Evolutionary conservation across 2,113 vertebrate species (phyloP).

Genomic region (Podilymbus podiceps): DNA sequence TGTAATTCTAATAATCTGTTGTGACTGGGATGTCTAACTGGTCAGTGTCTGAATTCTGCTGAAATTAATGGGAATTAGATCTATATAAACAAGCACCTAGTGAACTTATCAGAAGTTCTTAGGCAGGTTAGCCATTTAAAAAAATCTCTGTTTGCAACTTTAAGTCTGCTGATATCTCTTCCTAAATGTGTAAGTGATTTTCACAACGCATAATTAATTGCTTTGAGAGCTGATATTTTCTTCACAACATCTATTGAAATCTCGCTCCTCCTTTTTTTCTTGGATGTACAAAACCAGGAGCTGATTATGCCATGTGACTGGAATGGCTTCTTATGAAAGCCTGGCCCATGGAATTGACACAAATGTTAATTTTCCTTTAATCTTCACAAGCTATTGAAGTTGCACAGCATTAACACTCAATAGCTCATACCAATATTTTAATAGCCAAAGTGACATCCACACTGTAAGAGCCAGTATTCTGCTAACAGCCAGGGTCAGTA

Average conservation of each 20-base stretch:
- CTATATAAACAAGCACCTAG: not conserved
- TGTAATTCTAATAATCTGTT: not conserved
- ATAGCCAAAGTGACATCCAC: not conserved
- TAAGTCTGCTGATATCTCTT: not conserved
- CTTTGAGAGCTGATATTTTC: not conserved
- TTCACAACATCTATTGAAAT: not conserved
- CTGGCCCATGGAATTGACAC: not conserved
- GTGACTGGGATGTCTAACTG: not conserved
- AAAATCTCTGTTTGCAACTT: not conserved
- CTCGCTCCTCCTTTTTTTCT: not conserved
- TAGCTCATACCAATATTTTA: slow-evolving; percentile 16
- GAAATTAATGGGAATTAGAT: not conserved
- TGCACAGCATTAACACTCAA: not conserved
- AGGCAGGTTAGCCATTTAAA: not conserved
- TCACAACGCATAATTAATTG: not conserved
- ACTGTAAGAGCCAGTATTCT: slow-evolving; percentile 11
- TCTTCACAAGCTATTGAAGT: slow-evolving; percentile 11
- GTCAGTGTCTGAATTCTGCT: not conserved
- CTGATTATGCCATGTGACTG: not conserved
- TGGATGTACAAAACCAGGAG: not conserved
- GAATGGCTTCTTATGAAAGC: not conserved
- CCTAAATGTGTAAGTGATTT: not conserved
- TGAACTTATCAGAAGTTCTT: not conserved
- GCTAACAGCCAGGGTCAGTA: not conserved
- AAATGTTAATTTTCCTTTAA: slow-evolving; percentile 21